Evolutionary conservation across 2,797 vertebrate genomes (phyloP), one percentile per base, ranked within the genome.

Genomic region (Orientallactaga sibirica): DNA sequence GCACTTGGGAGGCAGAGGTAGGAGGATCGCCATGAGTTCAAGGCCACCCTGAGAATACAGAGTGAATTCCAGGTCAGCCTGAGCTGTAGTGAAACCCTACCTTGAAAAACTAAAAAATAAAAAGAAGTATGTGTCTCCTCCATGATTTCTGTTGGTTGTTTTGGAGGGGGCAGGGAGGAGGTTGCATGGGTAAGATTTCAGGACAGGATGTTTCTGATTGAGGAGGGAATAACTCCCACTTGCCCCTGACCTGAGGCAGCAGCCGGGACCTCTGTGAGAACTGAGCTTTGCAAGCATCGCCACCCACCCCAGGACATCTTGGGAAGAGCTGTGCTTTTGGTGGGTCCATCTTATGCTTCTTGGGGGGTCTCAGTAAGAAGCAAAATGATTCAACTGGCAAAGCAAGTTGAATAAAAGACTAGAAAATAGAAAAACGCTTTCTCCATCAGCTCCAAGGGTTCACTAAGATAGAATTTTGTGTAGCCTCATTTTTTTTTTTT

Each of bases 301-400:
- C 66, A 84, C 85, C 90, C 83, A n/a, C 87, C 94, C 96, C 94
- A 95, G 94, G 96, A 96, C 94, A 2, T 76, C 91, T 96, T 87
- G 29, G 24, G 11, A 71, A 62, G 92, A 88, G 74, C 82, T 79
- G 33, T 10, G 67, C 74, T n/a, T 78, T 93, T 19, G 33, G 37
- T 66, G 71, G 70, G 88, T 48, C 52, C 43, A 16, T 66, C 55
- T 33, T 61, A 76, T 87, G 90, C 88, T 86, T 90, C 80, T 75
- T 76, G 41, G 37, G 37, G 48, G 73, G 15, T 89, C 83, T 97
- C 86, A 52, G 33, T 55, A 92, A 92, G 79, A 85, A 74, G 73
- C 68, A 43, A 86, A 89, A 86, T 20, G 88, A 84, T 82, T 79
- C 62, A 85, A 90, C 77, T 87, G 74, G 67, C 67, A 62, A 91